Conservation (phyloP, 2,113 vertebrate species). For the Pelecanoides urinatrix region DNA sequence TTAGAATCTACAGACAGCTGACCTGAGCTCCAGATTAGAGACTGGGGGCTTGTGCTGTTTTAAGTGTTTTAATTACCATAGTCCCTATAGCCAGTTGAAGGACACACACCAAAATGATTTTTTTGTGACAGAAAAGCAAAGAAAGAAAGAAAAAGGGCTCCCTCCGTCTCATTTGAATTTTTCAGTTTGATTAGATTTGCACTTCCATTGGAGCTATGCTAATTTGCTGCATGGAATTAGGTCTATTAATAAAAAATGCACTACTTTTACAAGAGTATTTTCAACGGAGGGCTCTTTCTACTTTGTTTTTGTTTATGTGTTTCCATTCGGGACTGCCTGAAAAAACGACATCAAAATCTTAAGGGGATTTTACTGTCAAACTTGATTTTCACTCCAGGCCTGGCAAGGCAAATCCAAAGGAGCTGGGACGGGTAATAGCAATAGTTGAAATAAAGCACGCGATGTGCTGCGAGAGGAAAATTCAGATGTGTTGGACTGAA, state of each 20-base stretch:
- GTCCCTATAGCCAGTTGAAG: constrained; percentile 85
- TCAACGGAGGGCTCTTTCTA: background rate
- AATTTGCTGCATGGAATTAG: constrained; percentile 75
- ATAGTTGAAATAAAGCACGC: rapidly evolving
- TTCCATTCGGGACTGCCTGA: background rate
- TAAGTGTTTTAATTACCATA: constrained; percentile 95
- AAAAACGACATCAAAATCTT: background rate
- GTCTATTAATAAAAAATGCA: constrained; percentile 46
- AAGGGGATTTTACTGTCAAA: background rate
- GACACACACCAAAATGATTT: constrained; percentile 82
- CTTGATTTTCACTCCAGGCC: background rate
- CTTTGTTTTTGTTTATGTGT: background rate
- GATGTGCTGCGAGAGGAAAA: background rate
- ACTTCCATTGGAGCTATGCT: constrained; percentile 74
- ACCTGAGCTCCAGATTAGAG: constrained; percentile 90
- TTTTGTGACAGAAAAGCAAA: constrained; percentile 66
- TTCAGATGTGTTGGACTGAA: rapidly evolving
- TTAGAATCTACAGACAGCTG: constrained; percentile 98
- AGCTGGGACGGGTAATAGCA: background rate
- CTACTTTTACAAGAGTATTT: constrained; percentile 11
- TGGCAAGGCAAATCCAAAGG: background rate
- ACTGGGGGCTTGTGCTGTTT: constrained; percentile 82
- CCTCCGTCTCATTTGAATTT: constrained; percentile 63
- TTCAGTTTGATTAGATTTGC: constrained; percentile 70
- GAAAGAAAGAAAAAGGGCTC: constrained; percentile 31